Percentiles rank a stretch among this genome's conserved stretches.
Conservation (phyloP, 1,140 invertebrate genomes). For the Drosophila arizonae region DNA sequence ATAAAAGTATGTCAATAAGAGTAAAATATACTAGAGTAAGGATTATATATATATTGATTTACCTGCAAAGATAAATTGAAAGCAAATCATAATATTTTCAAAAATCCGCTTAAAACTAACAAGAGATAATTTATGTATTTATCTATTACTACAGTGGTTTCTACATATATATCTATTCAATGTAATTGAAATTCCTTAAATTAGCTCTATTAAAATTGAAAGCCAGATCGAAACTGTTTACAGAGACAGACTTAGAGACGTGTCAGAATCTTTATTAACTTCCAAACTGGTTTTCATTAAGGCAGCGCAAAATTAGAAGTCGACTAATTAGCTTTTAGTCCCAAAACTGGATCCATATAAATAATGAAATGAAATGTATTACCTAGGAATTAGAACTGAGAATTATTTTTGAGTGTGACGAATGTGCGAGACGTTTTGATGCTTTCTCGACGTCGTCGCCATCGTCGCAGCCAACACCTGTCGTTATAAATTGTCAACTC, state of each 20-base stretch:
- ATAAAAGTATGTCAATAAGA: too few species aligned
- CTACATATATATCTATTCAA: too few species aligned
- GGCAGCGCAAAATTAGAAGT: background rate
- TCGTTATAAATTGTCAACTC: conserved; percentile 66
- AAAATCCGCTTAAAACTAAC: too few species aligned
- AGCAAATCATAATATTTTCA: too few species aligned
- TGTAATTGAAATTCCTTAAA: background rate
- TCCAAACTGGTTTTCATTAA: conserved; percentile 7
- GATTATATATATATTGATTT: too few species aligned
- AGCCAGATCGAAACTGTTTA: too few species aligned
- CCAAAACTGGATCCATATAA: conserved; percentile 17
- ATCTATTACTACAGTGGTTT: too few species aligned
- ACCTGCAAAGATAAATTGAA: too few species aligned
- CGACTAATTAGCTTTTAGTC: conserved; percentile 17
- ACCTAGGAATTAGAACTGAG: conserved; percentile 7
- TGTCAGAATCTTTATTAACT: background rate
- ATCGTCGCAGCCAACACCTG: conserved; percentile 51
- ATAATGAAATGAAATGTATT: conserved; percentile 10
- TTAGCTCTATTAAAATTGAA: too few species aligned
- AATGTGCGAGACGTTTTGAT: conserved; percentile 25
- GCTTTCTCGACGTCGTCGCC: background rate
- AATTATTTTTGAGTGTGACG: conserved; percentile 30
- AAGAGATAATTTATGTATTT: too few species aligned
- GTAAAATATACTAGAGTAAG: too few species aligned
- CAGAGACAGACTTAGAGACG: background rate